Percentiles rank a stretch among this genome's conserved stretches.
These are phyloP conservation scores for Lordiphosa mommai DNA, from an alignment of 1,140 invertebrate species.

Conservation along the genomic window DNA sequence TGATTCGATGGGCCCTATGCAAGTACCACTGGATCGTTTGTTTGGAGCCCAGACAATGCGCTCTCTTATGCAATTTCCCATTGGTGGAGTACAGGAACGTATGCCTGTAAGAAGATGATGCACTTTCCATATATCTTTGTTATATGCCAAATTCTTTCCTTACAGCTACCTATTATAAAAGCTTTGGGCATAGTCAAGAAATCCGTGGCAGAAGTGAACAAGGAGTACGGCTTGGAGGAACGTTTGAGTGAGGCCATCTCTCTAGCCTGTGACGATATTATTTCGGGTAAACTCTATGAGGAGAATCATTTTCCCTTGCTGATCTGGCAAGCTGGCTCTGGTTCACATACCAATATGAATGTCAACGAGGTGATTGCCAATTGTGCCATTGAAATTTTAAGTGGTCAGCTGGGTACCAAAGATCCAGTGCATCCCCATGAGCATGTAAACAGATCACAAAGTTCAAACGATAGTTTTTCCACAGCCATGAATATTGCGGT, in stretches of 20 bases:
- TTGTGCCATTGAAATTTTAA: constrained; percentile 96
- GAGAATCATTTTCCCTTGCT: constrained; percentile 97
- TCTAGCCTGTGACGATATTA: constrained; percentile 96
- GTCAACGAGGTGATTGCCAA: constrained; percentile 97
- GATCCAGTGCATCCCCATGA: constrained; percentile 98
- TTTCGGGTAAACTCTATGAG: constrained; percentile 94
- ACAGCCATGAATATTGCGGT: constrained; percentile 99
- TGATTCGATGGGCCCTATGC: constrained; percentile 95
- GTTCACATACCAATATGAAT: constrained; percentile 99
- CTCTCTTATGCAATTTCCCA: constrained; percentile 97
- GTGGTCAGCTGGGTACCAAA: constrained; percentile 96
- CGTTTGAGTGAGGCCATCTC: constrained; percentile 93
- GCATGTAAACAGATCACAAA: constrained; percentile 99
- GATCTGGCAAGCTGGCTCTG: constrained; percentile 99
- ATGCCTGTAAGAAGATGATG: constrained; percentile 88
- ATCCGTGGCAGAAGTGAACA: constrained; percentile 96
- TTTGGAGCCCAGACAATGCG: constrained; percentile 98
- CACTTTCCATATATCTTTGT: neutral
- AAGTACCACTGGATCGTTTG: constrained; percentile 94
- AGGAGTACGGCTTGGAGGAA: constrained; percentile 93
- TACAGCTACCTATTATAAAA: constrained; percentile 90
- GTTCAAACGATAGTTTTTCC: constrained; percentile 98
- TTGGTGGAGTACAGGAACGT: constrained; percentile 93
- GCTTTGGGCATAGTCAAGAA: constrained; percentile 98
- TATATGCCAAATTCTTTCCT: too few relatives aligned